Conservation (phyloP, 2,888 invertebrate genomes). For the Mesochorus sp. region DNA sequence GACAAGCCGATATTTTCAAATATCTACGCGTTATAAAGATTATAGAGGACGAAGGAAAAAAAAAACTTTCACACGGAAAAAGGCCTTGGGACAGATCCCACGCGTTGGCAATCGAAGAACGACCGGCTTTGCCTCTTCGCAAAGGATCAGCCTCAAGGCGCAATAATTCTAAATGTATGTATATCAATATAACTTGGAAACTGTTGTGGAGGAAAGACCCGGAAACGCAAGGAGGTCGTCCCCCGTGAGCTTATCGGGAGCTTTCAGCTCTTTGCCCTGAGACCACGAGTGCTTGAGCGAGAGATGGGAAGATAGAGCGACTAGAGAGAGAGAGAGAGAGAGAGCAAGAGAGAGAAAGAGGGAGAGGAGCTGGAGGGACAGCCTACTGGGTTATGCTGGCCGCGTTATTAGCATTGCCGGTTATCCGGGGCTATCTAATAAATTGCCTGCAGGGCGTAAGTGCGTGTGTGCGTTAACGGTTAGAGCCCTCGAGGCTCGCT, state of each 20-base stretch:
- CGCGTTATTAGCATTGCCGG: conserved; percentile 78
- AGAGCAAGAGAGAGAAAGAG: conserved; percentile 59
- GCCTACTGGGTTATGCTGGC: conserved; percentile 25
- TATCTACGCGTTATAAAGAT: background rate
- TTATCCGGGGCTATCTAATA: conserved; percentile 80
- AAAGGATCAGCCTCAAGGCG: too few relatives aligned
- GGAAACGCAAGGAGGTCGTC: conserved; percentile 57
- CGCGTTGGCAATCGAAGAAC: conserved; percentile 51
- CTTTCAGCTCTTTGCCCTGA: conserved; percentile 36
- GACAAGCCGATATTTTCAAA: background rate
- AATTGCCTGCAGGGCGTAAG: conserved; percentile 76
- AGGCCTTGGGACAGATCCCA: conserved; percentile 42
- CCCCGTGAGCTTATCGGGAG: conserved; percentile 54
- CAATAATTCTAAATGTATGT: background rate
- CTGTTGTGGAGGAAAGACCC: conserved; percentile 38
- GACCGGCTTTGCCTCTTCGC: conserved; percentile 47
- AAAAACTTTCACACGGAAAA: conserved; percentile 37
- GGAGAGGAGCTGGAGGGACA: conserved; percentile 22
- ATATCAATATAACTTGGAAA: conserved; percentile 50
- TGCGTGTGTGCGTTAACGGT: conserved; percentile 77
- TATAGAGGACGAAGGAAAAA: conserved; percentile 11
- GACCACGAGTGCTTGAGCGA: background rate
- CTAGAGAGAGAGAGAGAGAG: background rate
- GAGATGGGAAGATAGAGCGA: conserved; percentile 54
- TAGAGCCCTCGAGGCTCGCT: conserved; percentile 70